Percentiles rank a stretch among this genome's conserved stretches.
Conservation (phyloP, 2,797 vertebrate species). For the Catharus ustulatus region DNA sequence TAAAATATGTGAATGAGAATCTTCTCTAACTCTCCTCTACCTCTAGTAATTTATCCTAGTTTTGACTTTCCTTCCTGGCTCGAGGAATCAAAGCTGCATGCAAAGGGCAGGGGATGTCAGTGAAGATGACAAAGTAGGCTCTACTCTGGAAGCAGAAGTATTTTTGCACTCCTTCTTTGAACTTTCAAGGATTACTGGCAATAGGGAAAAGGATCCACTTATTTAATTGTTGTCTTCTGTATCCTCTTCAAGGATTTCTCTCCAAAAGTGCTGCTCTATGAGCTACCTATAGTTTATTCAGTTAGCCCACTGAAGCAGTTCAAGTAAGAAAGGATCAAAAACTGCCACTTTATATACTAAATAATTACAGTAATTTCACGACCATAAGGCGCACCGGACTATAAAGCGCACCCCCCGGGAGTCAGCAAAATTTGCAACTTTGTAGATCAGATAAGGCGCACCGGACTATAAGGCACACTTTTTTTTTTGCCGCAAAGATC, state of each 20-base stretch:
- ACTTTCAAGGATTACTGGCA: background rate
- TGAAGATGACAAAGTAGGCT: background rate
- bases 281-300: background rate
- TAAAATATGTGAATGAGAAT: conserved; percentile 1
- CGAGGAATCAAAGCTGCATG: background rate
- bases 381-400: no score
- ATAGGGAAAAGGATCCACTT: background rate
- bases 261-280: background rate
- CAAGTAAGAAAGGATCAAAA: background rate
- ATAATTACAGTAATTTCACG: background rate
- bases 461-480: no score
- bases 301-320: background rate
- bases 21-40: background rate
- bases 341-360: background rate
- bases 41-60: background rate
- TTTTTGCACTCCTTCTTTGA: background rate
- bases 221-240: background rate
- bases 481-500: no score
- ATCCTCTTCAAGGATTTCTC: background rate
- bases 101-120: background rate
- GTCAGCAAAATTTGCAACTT: no score
- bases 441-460: no score
- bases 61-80: background rate
- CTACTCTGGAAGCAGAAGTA: background rate
- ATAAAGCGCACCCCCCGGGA: no score